Conservation (phyloP, 2,113 vertebrate species). For the Hepsetus odoe region DNA sequence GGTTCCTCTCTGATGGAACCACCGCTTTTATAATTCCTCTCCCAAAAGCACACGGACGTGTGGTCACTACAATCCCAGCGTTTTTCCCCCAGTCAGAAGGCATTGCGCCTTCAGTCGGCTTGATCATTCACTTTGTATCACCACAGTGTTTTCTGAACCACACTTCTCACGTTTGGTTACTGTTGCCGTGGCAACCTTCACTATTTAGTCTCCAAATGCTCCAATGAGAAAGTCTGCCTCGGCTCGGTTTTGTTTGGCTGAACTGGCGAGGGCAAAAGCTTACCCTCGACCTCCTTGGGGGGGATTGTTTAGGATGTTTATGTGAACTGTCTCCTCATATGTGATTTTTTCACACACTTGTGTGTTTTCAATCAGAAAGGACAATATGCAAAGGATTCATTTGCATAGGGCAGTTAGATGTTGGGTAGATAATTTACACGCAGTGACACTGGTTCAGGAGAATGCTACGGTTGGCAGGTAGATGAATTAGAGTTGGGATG, state of each 20-base stretch:
- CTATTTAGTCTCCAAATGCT: constrained; percentile 39
- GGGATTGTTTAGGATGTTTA: neutral
- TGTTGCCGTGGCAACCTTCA: constrained; percentile 49
- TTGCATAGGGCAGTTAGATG: constrained; percentile 39
- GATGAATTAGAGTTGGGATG: neutral
- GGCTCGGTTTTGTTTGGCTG: constrained; percentile 27
- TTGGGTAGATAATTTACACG: constrained; percentile 19
- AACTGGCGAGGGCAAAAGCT: constrained; percentile 1
- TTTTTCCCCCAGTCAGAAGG: neutral
- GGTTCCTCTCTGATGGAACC: neutral
- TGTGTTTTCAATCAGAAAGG: neutral
- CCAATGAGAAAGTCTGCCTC: constrained; percentile 37
- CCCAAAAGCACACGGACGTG: too few relatives aligned
- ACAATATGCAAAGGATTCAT: constrained; percentile 4
- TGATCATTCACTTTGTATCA: constrained; percentile 39
- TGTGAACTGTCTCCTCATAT: neutral
- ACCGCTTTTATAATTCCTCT: neutral
- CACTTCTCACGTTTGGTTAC: constrained; percentile 19
- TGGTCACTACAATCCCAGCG: neutral
- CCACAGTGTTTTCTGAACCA: constrained; percentile 30
- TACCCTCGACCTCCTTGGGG: neutral
- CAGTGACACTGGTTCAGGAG: constrained; percentile 9
- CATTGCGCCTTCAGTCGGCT: neutral
- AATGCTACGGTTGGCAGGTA: constrained; percentile 19
- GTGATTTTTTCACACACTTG: neutral